Conservation (phyloP, 2,113 vertebrate species). For the Triplophysa dalaica region DNA sequence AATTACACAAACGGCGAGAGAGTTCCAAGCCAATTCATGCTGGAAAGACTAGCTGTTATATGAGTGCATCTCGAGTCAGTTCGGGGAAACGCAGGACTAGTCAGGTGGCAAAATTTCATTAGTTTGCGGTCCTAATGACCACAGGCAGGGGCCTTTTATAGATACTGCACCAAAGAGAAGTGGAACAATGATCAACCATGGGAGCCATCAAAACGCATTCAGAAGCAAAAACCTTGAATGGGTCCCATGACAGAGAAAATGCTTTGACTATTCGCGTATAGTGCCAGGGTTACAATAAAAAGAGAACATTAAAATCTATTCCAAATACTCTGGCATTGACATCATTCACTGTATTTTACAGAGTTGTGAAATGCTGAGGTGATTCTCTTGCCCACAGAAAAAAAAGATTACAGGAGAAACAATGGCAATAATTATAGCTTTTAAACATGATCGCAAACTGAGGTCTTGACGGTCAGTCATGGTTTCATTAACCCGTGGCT, state of each 20-base stretch:
- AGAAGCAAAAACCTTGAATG: slow-evolving; percentile 8
- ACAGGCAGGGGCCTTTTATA: not conserved
- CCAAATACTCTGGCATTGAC: not conserved
- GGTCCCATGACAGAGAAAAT: not conserved
- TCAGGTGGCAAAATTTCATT: not conserved
- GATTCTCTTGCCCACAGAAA: slow-evolving; percentile 5
- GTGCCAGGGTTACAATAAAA: slow-evolving; percentile 8
- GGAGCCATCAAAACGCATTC: slow-evolving; percentile 1
- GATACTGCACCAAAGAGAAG: not conserved
- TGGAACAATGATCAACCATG: not conserved
- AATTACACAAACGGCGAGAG: slow-evolving; percentile 20
- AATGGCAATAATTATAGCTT: slow-evolving; percentile 40
- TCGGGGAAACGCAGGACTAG: not conserved
- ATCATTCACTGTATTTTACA: slow-evolving; percentile 37
- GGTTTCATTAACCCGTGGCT: not conserved
- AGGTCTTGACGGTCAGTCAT: not conserved
- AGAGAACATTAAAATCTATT: not conserved
- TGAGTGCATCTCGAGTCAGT: not conserved
- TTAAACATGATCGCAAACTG: slow-evolving; percentile 17
- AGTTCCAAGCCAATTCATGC: not conserved
- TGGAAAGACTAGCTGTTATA: not conserved
- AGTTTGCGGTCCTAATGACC: not conserved
- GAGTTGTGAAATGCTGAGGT: too few relatives aligned
- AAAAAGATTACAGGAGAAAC: slow-evolving; percentile 21
- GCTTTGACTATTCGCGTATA: not conserved